A percentile compares a stretch with the other conserved stretches of the same genome.
Conservation (phyloP, 1,140 invertebrate species). For the Nilaparvata lugens region DNA sequence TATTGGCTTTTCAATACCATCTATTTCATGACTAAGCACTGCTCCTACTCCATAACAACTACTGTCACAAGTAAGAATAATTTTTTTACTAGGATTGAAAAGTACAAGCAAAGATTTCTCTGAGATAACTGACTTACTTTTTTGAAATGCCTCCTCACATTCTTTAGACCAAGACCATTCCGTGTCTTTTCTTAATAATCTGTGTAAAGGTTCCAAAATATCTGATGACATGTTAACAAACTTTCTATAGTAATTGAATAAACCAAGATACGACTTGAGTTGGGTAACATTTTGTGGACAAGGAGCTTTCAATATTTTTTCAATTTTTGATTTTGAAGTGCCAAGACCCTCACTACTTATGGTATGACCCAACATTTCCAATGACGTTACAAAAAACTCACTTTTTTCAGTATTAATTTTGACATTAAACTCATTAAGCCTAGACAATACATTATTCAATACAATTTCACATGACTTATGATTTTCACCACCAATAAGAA, state of each 20-base stretch:
- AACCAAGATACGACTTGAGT: conserved; percentile 9
- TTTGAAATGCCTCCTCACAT: conserved; percentile 18
- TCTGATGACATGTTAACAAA: no score
- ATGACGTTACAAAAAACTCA: not conserved
- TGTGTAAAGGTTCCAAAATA: no score
- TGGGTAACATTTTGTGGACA: conserved; percentile 5
- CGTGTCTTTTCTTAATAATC: not conserved
- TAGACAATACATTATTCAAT: not conserved
- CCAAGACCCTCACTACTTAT: no score
- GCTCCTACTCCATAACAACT: conserved; percentile 32
- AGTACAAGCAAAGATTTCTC: conserved; percentile 13
- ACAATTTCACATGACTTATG: not conserved
- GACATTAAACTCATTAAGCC: no score
- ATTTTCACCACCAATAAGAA: conserved; percentile 5
- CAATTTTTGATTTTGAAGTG: not conserved
- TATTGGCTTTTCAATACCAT: conserved; percentile 33
- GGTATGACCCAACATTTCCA: conserved; percentile 8
- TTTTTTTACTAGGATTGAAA: conserved; percentile 22
- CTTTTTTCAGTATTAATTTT: not conserved
- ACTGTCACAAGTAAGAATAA: conserved; percentile 25
- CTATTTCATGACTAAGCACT: conserved; percentile 32
- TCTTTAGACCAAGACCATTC: conserved; percentile 9
- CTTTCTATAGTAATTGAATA: no score
- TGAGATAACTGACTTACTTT: conserved; percentile 16
- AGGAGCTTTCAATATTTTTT: conserved; percentile 1